These are phyloP conservation scores for Plagodis dolabraria DNA, from an alignment of 2,888 invertebrate species.

Conservation along the genomic window DNA sequence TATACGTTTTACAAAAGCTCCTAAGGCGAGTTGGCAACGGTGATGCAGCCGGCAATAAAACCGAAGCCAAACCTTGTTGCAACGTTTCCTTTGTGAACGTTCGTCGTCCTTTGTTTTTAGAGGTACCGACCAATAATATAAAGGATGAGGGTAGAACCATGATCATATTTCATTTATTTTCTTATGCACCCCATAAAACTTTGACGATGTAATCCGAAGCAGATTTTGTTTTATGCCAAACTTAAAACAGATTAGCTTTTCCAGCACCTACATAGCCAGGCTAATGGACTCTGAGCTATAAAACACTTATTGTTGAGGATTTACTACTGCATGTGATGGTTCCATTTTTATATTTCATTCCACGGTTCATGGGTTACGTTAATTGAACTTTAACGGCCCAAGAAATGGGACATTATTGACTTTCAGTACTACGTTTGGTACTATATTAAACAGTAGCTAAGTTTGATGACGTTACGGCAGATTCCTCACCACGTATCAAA, in stretches of 20 bases:
- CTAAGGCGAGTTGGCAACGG: too few relatives aligned
- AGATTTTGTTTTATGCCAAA: slow-evolving; percentile 37
- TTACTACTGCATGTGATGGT: slow-evolving; percentile 62
- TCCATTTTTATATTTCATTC: slow-evolving; percentile 77
- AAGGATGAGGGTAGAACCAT: neutral
- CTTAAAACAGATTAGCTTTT: slow-evolving; percentile 44
- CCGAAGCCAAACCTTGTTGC: too few relatives aligned
- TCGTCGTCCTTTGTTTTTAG: too few relatives aligned
- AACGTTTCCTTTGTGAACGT: too few relatives aligned
- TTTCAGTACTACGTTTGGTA: slow-evolving; percentile 43
- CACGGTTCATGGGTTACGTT: slow-evolving; percentile 66
- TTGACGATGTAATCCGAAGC: neutral
- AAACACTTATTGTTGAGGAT: slow-evolving; percentile 65
- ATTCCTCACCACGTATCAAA: too few relatives aligned
- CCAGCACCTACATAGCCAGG: slow-evolving; percentile 28
- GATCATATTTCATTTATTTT: neutral
- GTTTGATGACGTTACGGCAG: neutral
- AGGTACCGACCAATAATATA: too few relatives aligned
- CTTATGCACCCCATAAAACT: neutral
- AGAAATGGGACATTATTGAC: slow-evolving; percentile 68
- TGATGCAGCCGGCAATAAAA: too few relatives aligned
- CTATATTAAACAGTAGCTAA: slow-evolving; percentile 9
- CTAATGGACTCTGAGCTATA: slow-evolving; percentile 60
- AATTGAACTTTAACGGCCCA: slow-evolving; percentile 75
- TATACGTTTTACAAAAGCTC: too few relatives aligned